Base-by-base conservation (phyloP, 2,888 invertebrate species). In the Orchestes rusci region DNA sequence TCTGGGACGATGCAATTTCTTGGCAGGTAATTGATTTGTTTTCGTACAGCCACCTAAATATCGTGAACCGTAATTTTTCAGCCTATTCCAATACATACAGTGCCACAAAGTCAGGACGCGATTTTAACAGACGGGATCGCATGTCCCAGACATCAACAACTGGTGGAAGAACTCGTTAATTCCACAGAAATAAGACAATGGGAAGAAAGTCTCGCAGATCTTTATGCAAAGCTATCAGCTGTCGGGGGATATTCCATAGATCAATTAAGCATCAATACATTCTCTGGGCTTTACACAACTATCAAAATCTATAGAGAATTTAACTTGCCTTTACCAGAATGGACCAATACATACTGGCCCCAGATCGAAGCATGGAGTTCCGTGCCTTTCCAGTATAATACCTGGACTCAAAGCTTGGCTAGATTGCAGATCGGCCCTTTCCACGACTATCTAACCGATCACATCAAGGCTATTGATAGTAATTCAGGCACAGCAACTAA, bases 151-250 rank as follows among this genome's bases (percentile, higher is more conserved):
- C 37, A 48, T 13, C 23, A 28, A 13, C 16, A 23, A 17, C 39
- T 51, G 2, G 5, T 20, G 5, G 16, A 37, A 35, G 50, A 53
- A 12, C 41, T 54, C 7, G 12, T 44, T 3, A 34, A 41, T 10
- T 48, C 46, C 4, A 43, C 40, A 5, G 39, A 47, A 39, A 58
- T 53, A 47, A 52, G 16, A 57, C 60, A 72, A 3, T 62, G 78
- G 19, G 67, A 80, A 30, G 65, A 68, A 46, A 67, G 75, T 53
- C 78, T 80, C 61, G 58, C 72, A 44, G 60, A 70, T 12, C 59
- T 86, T 1, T 84, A 80, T 66, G 58, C 72, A 53, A 79, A 80
- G 58, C 60, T 87, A 17, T 71, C 77, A 0, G 61, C 72, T n/a
- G 8, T 48, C 13, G 35, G 48, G 4, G 51, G 51, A 16, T 39